Percentiles rank a stretch among this genome's conserved stretches.
These are phyloP conservation scores for Epinephelus cyanopodus DNA, from an alignment of 2,113 vertebrate genomes.

Conservation along the genomic window DNA sequence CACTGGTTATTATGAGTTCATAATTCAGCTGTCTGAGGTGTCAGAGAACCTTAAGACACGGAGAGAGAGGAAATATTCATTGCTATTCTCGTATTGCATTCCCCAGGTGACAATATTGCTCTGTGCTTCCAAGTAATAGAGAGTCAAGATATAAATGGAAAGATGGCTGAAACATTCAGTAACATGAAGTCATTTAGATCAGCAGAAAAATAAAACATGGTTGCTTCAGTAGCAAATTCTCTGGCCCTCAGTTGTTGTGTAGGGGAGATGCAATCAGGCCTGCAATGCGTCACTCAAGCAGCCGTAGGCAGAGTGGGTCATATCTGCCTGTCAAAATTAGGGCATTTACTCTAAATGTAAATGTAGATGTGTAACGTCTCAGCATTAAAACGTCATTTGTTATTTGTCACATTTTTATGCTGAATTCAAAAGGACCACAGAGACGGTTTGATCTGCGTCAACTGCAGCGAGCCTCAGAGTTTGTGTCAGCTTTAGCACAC, in stretches of 20 bases:
- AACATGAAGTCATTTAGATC: slow-evolving; percentile 16
- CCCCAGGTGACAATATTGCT: not conserved
- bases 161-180: not conserved
- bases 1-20: not conserved
- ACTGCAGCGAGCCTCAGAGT: not conserved
- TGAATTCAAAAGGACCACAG: not conserved
- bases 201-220: slow-evolving; percentile 19
- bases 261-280: slow-evolving; percentile 56
- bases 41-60: not conserved
- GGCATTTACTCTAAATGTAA: slow-evolving; percentile 49
- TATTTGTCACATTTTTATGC: slow-evolving; percentile 16
- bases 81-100: not conserved
- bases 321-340: slow-evolving; percentile 72
- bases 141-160: not conserved
- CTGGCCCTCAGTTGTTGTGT: slow-evolving; percentile 20
- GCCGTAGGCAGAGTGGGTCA: slow-evolving; percentile 60
- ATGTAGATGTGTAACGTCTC: slow-evolving; percentile 29
- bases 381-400: slow-evolving; percentile 19
- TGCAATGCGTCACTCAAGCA: slow-evolving; percentile 69
- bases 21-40: not conserved
- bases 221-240: slow-evolving; percentile 27
- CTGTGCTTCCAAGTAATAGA: not conserved
- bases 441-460: not conserved
- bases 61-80: not conserved
- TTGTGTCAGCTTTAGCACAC: slow-evolving; percentile 13